Base-by-base conservation (phyloP, 1,140 invertebrate species). In the Drosophila navojoa region DNA sequence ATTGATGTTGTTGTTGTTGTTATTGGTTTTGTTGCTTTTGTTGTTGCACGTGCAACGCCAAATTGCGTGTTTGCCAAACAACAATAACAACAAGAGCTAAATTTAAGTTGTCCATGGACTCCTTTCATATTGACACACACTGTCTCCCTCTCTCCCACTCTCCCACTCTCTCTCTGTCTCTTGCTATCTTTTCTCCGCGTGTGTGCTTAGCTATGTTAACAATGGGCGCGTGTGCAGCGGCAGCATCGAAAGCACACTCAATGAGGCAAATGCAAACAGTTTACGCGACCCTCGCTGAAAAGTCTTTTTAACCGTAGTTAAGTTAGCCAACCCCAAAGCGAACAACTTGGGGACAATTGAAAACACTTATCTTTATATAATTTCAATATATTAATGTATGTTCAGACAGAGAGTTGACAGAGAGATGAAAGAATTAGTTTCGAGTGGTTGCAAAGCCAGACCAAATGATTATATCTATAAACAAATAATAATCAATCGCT, bases 251-350 rank as follows among this genome's bases (percentile, higher is more conserved):
- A 67, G 54, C 61, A 76, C 69, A 79, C 81, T 89, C 84, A 89
- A 60, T 89, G 82, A 84, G 60, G 54, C 82, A 84, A 82, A 66
- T 57, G 85, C 77, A 87, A 87, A 87, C 84, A 87, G 84, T 87
- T 87, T 89, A 87, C 74, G 79, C 77, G 63, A 70, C 84, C 84
- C 81, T 78, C 82, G 81, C 47, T 44, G 11, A 15, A n/a, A 68
- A 58, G 29, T 38, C 13, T 11, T 38, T 38, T 38, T 4, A 38
- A 13, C 35, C 11, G 35, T 13, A 13, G 35, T 38, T 10, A n/a
- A n/a, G n/a, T 38, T 11, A 38, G 35, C 11, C 35, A 38, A 38
- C 35, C 35, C 35, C 35, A 38, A 13, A 38, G 11, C 2, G 32
- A 7, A 13, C 6, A 13, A 11, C 35, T 38, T 38, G 35, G 38